A percentile compares a stretch with the other conserved stretches of the same genome.
These are phyloP conservation scores for Rhagium mordax DNA, from an alignment of 2,888 invertebrate genomes.

Conservation along the genomic window DNA sequence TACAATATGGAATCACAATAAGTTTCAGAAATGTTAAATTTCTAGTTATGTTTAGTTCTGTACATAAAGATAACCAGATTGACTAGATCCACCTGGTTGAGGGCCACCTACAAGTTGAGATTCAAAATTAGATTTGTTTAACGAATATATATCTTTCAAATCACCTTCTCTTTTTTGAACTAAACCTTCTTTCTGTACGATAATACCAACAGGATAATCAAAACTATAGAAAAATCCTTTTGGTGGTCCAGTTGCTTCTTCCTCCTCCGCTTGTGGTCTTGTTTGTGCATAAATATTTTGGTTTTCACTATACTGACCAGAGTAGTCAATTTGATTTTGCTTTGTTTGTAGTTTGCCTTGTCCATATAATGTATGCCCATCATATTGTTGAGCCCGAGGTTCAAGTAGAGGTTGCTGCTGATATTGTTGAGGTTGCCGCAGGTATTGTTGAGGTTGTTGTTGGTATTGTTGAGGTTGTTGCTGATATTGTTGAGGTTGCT, in stretches of 20 bases:
- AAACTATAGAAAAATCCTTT: slow-evolving; percentile 83
- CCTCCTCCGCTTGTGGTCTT: slow-evolving; percentile 55
- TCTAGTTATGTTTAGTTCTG: slow-evolving; percentile 8
- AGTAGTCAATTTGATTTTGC: slow-evolving; percentile 49
- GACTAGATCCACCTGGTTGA: slow-evolving; percentile 40
- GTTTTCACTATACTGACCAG: slow-evolving; percentile 51
- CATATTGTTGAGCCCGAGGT: slow-evolving; percentile 17
- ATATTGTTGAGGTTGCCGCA: background rate
- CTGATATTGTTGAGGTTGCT: slow-evolving; percentile 35
- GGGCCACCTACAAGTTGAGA: slow-evolving; percentile 56
- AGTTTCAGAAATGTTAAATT: background rate
- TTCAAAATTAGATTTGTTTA: slow-evolving; percentile 63
- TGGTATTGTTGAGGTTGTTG: slow-evolving; percentile 36
- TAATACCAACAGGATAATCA: slow-evolving; percentile 77
- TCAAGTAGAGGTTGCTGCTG: slow-evolving; percentile 1
- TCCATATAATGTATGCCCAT: slow-evolving; percentile 9
- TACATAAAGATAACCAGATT: slow-evolving; percentile 41
- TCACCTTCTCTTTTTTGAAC: slow-evolving; percentile 55
- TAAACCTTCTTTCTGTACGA: slow-evolving; percentile 63
- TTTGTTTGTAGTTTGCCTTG: background rate
- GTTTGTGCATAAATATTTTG: slow-evolving; percentile 40
- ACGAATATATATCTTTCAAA: slow-evolving; percentile 58
- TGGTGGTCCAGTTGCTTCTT: slow-evolving; percentile 71
- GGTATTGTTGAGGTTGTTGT: no score
- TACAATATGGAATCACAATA: slow-evolving; percentile 27